A percentile compares a stretch with the other conserved stretches of the same genome.
phyloP scores from a whole-genome alignment of 2,113 vertebrate species.

The Spermophilus dauricus region DNA sequence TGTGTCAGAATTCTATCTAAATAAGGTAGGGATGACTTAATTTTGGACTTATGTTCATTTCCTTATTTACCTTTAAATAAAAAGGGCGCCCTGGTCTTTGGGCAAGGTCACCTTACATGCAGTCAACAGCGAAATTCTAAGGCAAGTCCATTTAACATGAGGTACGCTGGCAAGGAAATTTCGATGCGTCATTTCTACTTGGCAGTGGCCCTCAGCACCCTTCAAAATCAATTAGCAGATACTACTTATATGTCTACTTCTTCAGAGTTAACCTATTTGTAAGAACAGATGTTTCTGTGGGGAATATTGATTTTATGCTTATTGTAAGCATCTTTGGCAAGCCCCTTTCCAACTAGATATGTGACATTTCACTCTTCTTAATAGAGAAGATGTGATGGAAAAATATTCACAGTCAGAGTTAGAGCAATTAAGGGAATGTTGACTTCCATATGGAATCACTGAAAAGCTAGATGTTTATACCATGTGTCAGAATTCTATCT shows the following conservation, averaged over 20 bases:
- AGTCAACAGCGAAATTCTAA: too few relatives aligned
- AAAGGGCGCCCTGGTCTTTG: too few relatives aligned
- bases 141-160: too few relatives aligned
- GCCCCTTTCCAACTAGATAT: neutral
- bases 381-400: neutral
- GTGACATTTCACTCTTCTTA: conserved; percentile 15
- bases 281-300: conserved; percentile 12
- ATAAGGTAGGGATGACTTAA: neutral
- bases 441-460: neutral
- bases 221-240: conserved; percentile 34
- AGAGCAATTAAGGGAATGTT: neutral
- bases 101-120: too few relatives aligned
- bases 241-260: neutral
- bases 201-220: too few relatives aligned
- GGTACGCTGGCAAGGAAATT: too few relatives aligned
- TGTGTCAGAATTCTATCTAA: neutral
- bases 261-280: conserved; percentile 32
- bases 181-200: too few relatives aligned
- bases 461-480: neutral
- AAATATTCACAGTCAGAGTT: conserved; percentile 39
- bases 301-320: neutral
- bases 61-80: conserved; percentile 3
- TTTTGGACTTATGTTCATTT: neutral
- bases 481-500: neutral
- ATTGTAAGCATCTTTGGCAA: neutral